Conservation (phyloP, 2,113 vertebrate genomes). For the Eretmochelys imbricata region DNA sequence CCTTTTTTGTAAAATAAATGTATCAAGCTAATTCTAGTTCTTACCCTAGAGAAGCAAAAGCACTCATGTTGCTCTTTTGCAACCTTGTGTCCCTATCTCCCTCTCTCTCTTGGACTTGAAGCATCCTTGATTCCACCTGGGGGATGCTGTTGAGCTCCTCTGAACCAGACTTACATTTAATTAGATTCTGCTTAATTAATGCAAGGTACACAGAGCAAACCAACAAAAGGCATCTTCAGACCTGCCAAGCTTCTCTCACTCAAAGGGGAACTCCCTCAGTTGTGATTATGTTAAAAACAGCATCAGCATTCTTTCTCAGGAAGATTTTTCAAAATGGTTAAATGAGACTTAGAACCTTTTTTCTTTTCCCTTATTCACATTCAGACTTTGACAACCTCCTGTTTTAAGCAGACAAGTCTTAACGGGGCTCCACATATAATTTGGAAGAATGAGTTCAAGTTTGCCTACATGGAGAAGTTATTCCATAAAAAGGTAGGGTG, state of each 20-base stretch:
- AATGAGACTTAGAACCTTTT: background rate
- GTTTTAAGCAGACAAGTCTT: background rate
- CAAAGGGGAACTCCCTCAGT: background rate
- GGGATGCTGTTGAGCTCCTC: background rate
- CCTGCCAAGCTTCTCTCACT: background rate
- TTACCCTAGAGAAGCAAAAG: background rate
- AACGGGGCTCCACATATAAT: background rate
- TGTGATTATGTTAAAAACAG: conserved; percentile 4
- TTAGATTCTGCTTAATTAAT: conserved; percentile 1
- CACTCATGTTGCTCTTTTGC: background rate
- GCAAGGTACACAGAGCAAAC: background rate
- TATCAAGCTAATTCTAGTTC: background rate
- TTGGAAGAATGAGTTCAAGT: background rate
- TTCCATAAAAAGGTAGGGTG: background rate
- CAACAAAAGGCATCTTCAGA: background rate
- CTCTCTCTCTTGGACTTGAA: background rate
- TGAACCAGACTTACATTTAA: background rate
- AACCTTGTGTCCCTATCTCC: background rate
- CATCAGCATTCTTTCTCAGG: background rate
- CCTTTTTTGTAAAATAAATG: background rate
- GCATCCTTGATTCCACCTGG: background rate
- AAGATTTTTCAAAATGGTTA: background rate
- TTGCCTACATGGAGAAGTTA: background rate
- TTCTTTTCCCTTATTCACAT: background rate
- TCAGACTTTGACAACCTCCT: background rate